Evolutionary conservation across 2,113 vertebrate species (phyloP).

Genomic region (Lonchura striata): DNA sequence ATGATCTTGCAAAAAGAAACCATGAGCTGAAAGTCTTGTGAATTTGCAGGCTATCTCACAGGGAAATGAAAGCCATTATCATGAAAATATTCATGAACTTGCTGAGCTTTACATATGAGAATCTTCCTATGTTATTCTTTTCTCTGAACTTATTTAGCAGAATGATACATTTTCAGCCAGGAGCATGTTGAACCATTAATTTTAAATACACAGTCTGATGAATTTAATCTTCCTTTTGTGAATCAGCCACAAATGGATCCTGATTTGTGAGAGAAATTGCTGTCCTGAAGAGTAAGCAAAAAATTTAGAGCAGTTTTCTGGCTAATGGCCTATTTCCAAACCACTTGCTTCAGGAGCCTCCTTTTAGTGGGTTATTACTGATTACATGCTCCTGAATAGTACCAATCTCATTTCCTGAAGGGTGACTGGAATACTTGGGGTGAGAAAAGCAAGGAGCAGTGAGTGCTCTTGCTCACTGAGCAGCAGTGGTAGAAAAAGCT

Average conservation of each 20-base stretch:
- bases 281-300: not conserved
- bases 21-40: not conserved
- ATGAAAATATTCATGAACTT: not conserved
- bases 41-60: not conserved
- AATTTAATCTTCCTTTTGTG: not conserved
- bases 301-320: not conserved
- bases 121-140: not conserved
- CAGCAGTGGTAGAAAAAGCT: not conserved
- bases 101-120: not conserved
- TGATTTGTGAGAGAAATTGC: not conserved
- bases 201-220: not conserved
- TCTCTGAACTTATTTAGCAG: not conserved
- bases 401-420: not conserved
- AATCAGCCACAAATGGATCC: not conserved
- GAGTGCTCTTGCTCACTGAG: not conserved
- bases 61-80: not conserved
- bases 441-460: not conserved
- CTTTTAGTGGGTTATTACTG: not conserved
- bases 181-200: not conserved
- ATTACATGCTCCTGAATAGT: not conserved
- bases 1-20: not conserved
- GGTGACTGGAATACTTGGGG: not conserved
- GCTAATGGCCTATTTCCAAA: not conserved
- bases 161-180: not conserved
- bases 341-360: not conserved